Percentiles rank a stretch among this genome's conserved stretches.
Conservation (phyloP, 2,888 invertebrate species). For the Lutraria lutraria region DNA sequence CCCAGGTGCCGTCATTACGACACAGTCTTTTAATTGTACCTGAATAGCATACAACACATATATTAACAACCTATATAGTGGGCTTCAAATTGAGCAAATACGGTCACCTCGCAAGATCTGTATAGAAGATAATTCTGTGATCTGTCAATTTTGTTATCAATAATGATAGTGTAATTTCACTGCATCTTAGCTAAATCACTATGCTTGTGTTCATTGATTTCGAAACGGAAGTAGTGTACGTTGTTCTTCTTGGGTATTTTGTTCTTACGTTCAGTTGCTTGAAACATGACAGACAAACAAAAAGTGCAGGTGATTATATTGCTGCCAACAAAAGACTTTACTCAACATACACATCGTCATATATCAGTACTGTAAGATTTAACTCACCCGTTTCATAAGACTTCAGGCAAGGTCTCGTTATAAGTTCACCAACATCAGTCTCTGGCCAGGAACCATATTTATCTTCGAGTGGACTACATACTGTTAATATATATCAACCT, state of each 20-base stretch:
- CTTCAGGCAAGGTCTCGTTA: background rate
- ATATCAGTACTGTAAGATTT: background rate
- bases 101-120: background rate
- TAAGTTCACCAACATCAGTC: background rate
- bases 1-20: slow-evolving; percentile 27
- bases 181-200: background rate
- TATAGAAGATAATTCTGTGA: background rate
- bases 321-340: too few relatives aligned
- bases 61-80: background rate
- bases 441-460: slow-evolving; percentile 18
- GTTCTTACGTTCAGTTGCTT: background rate
- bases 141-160: background rate
- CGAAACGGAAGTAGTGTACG: background rate
- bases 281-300: background rate
- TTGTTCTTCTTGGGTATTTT: background rate
- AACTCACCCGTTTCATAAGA: background rate
- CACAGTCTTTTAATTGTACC: slow-evolving; percentile 16
- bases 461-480: background rate
- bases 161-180: background rate
- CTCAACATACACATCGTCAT: background rate
- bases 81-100: too few relatives aligned
- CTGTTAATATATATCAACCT: background rate
- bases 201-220: too few relatives aligned
- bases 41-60: background rate
- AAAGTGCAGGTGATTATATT: background rate